Percentiles rank a stretch among this genome's conserved stretches.
Conservation (phyloP, 2,888 invertebrate genomes). For the Phania funesta region DNA sequence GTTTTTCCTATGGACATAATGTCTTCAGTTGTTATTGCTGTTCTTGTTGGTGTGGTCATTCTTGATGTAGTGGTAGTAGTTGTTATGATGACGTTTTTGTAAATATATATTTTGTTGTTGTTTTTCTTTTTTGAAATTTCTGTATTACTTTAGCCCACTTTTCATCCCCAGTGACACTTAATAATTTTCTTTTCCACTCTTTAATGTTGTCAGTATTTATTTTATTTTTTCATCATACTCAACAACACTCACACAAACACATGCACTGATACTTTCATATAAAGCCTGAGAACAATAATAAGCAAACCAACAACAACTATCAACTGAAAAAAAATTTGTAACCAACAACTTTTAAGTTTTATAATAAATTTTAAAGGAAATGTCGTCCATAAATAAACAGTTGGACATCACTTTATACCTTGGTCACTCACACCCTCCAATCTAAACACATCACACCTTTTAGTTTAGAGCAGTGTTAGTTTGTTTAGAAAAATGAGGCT, state of each 20-base stretch:
- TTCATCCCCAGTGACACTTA: slow-evolving; percentile 80
- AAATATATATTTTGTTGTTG: slow-evolving; percentile 45
- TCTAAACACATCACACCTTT: slow-evolving; percentile 39
- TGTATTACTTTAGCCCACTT: slow-evolving; percentile 77
- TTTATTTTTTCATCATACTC: slow-evolving; percentile 76
- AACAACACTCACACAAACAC: slow-evolving; percentile 12
- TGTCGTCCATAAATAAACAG: slow-evolving; percentile 62
- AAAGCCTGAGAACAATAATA: slow-evolving; percentile 22
- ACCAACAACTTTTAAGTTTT: slow-evolving; percentile 78
- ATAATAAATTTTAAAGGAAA: slow-evolving; percentile 68
- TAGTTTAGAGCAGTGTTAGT: neutral
- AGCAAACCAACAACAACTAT: neutral
- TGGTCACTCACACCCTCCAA: slow-evolving; percentile 3
- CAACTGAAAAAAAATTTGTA: slow-evolving; percentile 44
- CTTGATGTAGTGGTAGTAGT: slow-evolving; percentile 61
- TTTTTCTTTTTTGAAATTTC: slow-evolving; percentile 13
- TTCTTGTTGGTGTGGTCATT: slow-evolving; percentile 64
- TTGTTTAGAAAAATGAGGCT: slow-evolving; percentile 57
- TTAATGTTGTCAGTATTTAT: slow-evolving; percentile 80
- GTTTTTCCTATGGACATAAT: slow-evolving; percentile 61
- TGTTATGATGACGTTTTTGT: slow-evolving; percentile 61
- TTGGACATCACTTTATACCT: slow-evolving; percentile 61
- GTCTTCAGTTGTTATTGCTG: slow-evolving; percentile 26
- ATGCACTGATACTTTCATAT: neutral
- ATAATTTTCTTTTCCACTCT: slow-evolving; percentile 79